Evolutionary conservation across 2,888 invertebrate species (phyloP).

Genomic region (Drosophila recens): DNA sequence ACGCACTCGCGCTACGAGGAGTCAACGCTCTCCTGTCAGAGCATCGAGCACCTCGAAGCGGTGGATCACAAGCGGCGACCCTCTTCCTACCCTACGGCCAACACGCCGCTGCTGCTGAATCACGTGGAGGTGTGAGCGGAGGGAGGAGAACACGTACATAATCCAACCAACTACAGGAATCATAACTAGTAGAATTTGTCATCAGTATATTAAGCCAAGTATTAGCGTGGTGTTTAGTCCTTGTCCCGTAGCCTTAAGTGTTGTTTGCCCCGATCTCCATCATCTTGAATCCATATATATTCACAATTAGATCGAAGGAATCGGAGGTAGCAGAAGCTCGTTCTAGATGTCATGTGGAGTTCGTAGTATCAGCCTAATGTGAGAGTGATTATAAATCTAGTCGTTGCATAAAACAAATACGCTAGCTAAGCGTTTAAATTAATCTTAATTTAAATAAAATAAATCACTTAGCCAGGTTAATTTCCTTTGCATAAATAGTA

Average conservation of each 20-base stretch:
- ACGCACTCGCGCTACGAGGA: slow-evolving; percentile 83
- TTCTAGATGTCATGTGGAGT: slow-evolving; percentile 32
- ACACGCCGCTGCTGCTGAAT: slow-evolving; percentile 84
- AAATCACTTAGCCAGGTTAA: slow-evolving; percentile 19
- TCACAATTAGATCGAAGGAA: not conserved
- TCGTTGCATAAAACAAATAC: slow-evolving; percentile 63
- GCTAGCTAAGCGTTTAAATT: slow-evolving; percentile 26
- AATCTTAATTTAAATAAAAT: slow-evolving; percentile 32
- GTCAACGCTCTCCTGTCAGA: slow-evolving; percentile 83
- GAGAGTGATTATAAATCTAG: slow-evolving; percentile 79
- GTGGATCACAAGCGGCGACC: slow-evolving; percentile 75
- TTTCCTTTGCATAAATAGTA: not conserved
- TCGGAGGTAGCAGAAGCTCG: not conserved
- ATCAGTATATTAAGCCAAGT: slow-evolving; percentile 54
- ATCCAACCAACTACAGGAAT: slow-evolving; percentile 54
- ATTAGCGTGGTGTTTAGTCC: slow-evolving; percentile 47
- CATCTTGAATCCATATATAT: not conserved
- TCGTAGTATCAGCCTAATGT: slow-evolving; percentile 70
- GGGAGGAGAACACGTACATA: slow-evolving; percentile 10
- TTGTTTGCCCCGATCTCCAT: slow-evolving; percentile 22
- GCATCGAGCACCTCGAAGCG: slow-evolving; percentile 75
- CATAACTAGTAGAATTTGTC: slow-evolving; percentile 46
- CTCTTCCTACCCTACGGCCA: slow-evolving; percentile 82
- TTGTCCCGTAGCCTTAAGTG: slow-evolving; percentile 60
- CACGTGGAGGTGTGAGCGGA: slow-evolving; percentile 78